phyloP scores from a whole-genome alignment of 2,113 vertebrate species.

The Neodon shergylaensis region DNA sequence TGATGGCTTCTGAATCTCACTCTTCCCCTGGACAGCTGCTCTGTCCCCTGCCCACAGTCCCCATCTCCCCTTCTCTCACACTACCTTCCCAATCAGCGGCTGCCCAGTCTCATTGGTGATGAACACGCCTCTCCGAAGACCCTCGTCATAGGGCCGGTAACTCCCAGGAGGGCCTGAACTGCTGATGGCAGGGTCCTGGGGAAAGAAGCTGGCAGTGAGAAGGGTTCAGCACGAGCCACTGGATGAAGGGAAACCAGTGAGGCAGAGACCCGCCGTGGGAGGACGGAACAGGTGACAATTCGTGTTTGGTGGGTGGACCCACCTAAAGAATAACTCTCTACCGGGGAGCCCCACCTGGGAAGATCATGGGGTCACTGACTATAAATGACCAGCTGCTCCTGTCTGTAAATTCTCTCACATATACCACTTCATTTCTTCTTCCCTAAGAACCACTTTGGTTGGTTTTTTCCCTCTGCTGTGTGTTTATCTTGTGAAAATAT shows the following conservation, averaged over 20 bases:
- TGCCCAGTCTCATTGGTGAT: slow-evolving; percentile 92
- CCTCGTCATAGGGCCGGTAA: slow-evolving; percentile 94
- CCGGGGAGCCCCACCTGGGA: no score
- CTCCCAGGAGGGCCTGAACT: slow-evolving; percentile 86
- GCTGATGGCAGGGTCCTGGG: slow-evolving; percentile 95
- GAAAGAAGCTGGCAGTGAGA: background rate
- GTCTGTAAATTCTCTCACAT: no score
- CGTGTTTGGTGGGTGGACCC: no score
- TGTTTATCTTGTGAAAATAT: no score
- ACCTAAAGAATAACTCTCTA: no score
- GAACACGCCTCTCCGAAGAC: slow-evolving; percentile 91
- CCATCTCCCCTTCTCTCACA: accelerated
- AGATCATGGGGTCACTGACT: no score
- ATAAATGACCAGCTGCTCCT: no score
- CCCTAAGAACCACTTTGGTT: no score
- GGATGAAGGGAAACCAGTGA: accelerated
- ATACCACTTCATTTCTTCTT: no score
- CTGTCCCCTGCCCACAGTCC: background rate
- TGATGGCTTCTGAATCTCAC: background rate
- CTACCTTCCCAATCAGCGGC: slow-evolving; percentile 93
- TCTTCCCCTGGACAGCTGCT: background rate
- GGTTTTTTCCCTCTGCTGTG: no score
- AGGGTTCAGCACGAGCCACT: accelerated
- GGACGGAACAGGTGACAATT: no score
- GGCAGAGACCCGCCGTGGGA: no score